These are phyloP conservation scores for Hypotaenidia okinawae DNA, from an alignment of 2,797 vertebrate species.

Conservation along the genomic window DNA sequence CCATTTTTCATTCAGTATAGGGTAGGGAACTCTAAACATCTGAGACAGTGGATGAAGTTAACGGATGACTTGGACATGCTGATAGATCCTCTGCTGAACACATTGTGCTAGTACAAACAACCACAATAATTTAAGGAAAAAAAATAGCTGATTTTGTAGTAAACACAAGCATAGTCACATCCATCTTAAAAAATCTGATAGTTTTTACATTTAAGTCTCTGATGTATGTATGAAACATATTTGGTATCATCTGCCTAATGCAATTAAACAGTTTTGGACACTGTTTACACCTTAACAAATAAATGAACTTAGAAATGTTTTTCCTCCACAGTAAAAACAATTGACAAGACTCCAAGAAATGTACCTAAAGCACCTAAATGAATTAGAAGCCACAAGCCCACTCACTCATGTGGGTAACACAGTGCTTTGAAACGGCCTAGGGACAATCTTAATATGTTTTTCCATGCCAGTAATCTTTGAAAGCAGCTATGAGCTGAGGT, in stretches of 20 bases:
- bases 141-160: neutral
- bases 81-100: neutral
- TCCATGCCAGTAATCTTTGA: neutral
- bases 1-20: slow-evolving; percentile 67
- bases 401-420: neutral
- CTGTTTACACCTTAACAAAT: neutral
- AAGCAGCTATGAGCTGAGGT: neutral
- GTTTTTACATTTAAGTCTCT: neutral
- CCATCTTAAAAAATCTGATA: neutral
- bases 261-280: neutral
- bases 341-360: neutral
- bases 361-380: neutral
- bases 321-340: neutral
- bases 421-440: neutral
- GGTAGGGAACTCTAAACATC: slow-evolving; percentile 63
- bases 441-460: neutral
- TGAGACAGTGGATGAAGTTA: slow-evolving; percentile 57
- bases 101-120: slow-evolving; percentile 23
- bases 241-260: neutral
- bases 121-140: slow-evolving; percentile 1
- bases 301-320: neutral
- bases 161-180: neutral
- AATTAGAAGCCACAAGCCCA: neutral
- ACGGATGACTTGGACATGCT: slow-evolving; percentile 48
- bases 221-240: neutral